These are phyloP conservation scores for Chelon auratus DNA, from an alignment of 2,797 vertebrate species.

Conservation along the genomic window DNA sequence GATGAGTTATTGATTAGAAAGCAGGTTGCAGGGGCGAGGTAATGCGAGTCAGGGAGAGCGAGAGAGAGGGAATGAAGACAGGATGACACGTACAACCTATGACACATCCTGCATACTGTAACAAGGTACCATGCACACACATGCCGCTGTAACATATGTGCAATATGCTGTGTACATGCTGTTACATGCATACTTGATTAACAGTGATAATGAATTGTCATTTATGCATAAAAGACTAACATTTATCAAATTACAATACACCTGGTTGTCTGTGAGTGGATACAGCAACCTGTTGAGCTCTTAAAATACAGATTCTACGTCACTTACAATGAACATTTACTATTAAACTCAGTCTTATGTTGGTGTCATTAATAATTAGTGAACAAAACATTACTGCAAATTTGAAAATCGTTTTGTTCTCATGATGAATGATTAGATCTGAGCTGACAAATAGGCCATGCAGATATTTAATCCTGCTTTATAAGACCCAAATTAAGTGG, in stretches of 20 bases:
- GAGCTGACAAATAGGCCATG: too few relatives aligned
- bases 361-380: background rate
- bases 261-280: slow-evolving; percentile 9
- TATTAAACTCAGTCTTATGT: slow-evolving; percentile 13
- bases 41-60: slow-evolving; percentile 49
- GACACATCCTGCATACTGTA: slow-evolving; percentile 66
- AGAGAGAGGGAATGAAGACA: slow-evolving; percentile 49
- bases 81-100: slow-evolving; percentile 59
- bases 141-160: slow-evolving; percentile 42
- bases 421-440: too few relatives aligned
- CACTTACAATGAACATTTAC: background rate
- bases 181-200: slow-evolving; percentile 40
- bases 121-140: slow-evolving; percentile 26
- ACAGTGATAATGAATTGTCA: slow-evolving; percentile 38
- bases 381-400: too few relatives aligned
- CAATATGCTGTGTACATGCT: slow-evolving; percentile 7
- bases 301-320: slow-evolving; percentile 4
- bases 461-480: too few relatives aligned
- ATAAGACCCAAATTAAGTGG: too few relatives aligned
- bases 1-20: slow-evolving; percentile 86
- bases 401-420: too few relatives aligned
- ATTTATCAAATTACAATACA: slow-evolving; percentile 11
- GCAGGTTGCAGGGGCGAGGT: slow-evolving; percentile 68
- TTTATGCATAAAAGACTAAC: slow-evolving; percentile 28
- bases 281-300: slow-evolving; percentile 11